Evolutionary conservation across 1,140 invertebrate genomes (phyloP).

Genomic region (Cepaea nemoralis): DNA sequence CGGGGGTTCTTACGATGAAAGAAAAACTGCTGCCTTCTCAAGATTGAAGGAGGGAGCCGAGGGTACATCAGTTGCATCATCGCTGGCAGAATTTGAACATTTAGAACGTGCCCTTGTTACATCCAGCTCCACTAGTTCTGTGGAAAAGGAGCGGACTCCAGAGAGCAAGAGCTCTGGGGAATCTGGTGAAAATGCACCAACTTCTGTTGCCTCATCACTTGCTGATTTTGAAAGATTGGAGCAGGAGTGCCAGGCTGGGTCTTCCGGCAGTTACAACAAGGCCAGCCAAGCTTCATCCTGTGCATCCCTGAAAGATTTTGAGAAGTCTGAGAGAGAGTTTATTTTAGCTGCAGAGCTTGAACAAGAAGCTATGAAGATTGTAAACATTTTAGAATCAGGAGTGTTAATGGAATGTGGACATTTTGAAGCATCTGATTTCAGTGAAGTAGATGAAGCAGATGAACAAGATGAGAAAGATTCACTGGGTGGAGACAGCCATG

Average conservation of each 20-base stretch:
- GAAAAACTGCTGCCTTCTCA: slow-evolving; percentile 45
- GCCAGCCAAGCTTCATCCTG: slow-evolving; percentile 71
- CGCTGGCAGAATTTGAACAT: slow-evolving; percentile 93
- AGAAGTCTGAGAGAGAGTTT: slow-evolving; percentile 66
- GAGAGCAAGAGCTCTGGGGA: slow-evolving; percentile 60
- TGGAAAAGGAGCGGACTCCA: slow-evolving; percentile 55
- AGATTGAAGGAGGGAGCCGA: slow-evolving; percentile 83
- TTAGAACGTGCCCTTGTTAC: slow-evolving; percentile 88
- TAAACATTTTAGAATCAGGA: slow-evolving; percentile 85
- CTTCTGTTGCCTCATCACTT: slow-evolving; percentile 57
- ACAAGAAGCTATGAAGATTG: slow-evolving; percentile 70
- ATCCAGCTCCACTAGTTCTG: slow-evolving; percentile 68
- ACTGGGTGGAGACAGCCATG: slow-evolving; percentile 46
- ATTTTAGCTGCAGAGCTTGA: slow-evolving; percentile 62
- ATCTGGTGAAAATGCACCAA: slow-evolving; percentile 29
- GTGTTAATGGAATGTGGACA: slow-evolving; percentile 76
- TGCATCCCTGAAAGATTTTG: slow-evolving; percentile 67
- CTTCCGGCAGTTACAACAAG: slow-evolving; percentile 57
- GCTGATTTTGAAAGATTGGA: slow-evolving; percentile 68
- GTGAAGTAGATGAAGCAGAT: slow-evolving; percentile 38
- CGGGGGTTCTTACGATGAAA: slow-evolving; percentile 54
- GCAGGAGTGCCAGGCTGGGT: slow-evolving; percentile 51
- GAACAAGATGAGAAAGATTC: slow-evolving; percentile 65
- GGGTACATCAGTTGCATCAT: slow-evolving; percentile 90
- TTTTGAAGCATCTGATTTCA: slow-evolving; percentile 37